These are phyloP conservation scores for Malurus leucopterus DNA, from an alignment of 2,797 vertebrate genomes.

Conservation along the genomic window DNA sequence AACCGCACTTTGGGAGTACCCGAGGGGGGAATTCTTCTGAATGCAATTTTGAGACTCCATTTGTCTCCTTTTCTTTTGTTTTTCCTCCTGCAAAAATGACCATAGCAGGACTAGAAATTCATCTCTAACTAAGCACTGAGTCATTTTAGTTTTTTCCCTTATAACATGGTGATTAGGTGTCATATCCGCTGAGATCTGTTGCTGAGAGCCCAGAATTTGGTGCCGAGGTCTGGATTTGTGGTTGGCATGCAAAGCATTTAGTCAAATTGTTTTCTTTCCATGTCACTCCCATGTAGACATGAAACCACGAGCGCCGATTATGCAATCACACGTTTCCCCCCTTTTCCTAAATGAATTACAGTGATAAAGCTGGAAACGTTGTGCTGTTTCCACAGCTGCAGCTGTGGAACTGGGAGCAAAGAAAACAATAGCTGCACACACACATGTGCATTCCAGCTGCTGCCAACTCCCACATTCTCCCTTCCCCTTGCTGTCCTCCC, in stretches of 20 bases:
- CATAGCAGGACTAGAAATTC: not conserved
- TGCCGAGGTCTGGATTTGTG: not conserved
- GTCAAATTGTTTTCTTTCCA: not conserved
- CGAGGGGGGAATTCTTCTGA: fast-evolving
- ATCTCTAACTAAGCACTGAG: not conserved
- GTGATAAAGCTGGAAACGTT: not conserved
- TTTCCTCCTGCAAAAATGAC: not conserved
- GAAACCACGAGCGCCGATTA: not conserved
- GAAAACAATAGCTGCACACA: not conserved
- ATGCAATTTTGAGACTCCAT: not conserved
- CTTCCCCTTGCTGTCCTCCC: not conserved
- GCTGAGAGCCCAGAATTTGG: not conserved
- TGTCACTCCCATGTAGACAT: not conserved
- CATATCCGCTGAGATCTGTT: not conserved
- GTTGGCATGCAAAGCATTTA: not conserved
- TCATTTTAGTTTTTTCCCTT: not conserved
- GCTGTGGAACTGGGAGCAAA: not conserved
- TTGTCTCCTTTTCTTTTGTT: not conserved
- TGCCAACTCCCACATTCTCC: not conserved
- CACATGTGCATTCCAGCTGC: conserved; percentile 45
- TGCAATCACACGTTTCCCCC: not conserved
- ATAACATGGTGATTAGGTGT: not conserved
- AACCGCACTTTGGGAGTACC: not conserved
- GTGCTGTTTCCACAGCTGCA: conserved; percentile 33
- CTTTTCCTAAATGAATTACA: not conserved